phyloP scores from a whole-genome alignment of 2,113 vertebrate genomes.

The Grallaria varia region DNA sequence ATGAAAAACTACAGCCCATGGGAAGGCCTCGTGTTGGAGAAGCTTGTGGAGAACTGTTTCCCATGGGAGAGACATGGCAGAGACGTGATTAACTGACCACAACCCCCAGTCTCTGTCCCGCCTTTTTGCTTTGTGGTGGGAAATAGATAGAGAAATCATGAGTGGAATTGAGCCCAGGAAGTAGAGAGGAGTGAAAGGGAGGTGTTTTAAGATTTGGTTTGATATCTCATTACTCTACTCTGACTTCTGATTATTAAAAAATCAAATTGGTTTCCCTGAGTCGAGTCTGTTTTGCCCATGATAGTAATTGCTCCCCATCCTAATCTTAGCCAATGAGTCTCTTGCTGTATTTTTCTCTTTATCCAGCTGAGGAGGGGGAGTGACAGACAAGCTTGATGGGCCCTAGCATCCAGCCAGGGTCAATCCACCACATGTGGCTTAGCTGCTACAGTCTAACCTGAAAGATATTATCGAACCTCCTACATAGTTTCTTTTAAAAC shows the following conservation, averaged over 20 bases:
- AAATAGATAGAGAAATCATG: neutral
- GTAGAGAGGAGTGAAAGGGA: neutral
- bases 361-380: neutral
- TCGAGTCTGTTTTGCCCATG: neutral
- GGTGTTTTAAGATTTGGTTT: neutral
- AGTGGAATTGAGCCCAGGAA: neutral
- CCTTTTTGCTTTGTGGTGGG: accelerated
- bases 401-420: neutral
- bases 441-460: neutral
- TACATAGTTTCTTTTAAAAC: neutral
- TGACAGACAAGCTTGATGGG: neutral
- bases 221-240: neutral
- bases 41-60: neutral
- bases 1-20: neutral
- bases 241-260: neutral
- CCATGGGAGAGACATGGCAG: accelerated
- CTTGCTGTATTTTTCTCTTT: neutral
- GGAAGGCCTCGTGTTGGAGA: accelerated
- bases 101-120: accelerated
- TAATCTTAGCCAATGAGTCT: accelerated
- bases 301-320: neutral
- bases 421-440: neutral
- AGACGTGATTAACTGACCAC: accelerated
- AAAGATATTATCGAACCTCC: neutral
- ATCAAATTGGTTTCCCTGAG: neutral